phyloP scores from a whole-genome alignment of 2,797 vertebrate species.

The Sebastes umbrosus region DNA sequence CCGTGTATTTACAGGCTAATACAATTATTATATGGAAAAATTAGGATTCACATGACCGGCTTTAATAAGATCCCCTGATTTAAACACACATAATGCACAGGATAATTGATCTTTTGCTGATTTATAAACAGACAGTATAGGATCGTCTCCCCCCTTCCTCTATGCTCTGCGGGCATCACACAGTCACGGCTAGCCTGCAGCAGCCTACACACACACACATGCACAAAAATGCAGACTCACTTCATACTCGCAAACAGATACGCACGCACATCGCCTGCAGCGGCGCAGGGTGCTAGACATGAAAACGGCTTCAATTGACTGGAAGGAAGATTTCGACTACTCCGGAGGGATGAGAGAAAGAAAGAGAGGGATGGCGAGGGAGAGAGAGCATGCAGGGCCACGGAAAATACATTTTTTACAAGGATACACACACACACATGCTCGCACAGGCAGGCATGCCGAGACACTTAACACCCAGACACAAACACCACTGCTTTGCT shows the following conservation, averaged over 20 bases:
- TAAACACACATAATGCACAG: neutral
- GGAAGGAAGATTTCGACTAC: constrained; percentile 58
- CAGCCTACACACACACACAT: constrained; percentile 17
- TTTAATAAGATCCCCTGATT: constrained; percentile 29
- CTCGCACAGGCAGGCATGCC: constrained; percentile 20
- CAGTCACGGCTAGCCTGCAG: constrained; percentile 34
- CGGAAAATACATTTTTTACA: constrained; percentile 31
- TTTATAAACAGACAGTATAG: neutral
- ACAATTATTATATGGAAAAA: constrained; percentile 33
- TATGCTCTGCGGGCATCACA: constrained; percentile 26
- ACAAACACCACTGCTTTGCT: constrained; percentile 51
- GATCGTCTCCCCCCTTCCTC: neutral
- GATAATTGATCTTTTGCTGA: constrained; percentile 4
- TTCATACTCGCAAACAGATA: constrained; percentile 21
- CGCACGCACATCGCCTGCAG: constrained; percentile 48
- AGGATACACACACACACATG: constrained; percentile 1
- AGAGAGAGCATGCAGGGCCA: constrained; percentile 11
- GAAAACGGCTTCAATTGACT: constrained; percentile 71
- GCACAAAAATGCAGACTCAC: constrained; percentile 6
- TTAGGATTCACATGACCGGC: constrained; percentile 39
- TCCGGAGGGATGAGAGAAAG: constrained; percentile 42
- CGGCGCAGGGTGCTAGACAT: constrained; percentile 46
- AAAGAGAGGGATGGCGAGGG: neutral
- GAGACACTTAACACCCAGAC: constrained; percentile 60
- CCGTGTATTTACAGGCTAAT: constrained; percentile 18